Evolutionary conservation across 2,113 vertebrate species (phyloP), one percentile per base, ranked within the genome.

Genomic region (Cephalopterus ornatus): DNA sequence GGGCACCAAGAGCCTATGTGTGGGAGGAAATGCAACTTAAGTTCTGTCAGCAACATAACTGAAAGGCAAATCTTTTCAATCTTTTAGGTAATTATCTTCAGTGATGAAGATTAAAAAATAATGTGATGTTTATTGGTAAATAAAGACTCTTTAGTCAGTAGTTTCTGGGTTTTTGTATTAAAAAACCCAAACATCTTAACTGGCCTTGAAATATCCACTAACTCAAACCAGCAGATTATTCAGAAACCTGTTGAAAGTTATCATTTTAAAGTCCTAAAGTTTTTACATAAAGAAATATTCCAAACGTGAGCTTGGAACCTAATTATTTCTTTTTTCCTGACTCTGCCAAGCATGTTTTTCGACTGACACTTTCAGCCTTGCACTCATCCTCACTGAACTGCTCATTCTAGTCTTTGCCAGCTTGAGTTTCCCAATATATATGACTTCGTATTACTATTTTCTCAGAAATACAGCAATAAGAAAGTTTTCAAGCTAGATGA

Each of bases 111-210:
- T 21, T 65, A 5, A 87, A 85, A 77, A 82, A 65, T 12, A 49
- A 30, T 14, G 5, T 5, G 5, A 33, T 11, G 4, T 21, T 78
- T 61, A 53, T 14, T 58, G 0, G 0, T 28, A 90, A 84, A 81
- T 22, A 47, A 56, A 32, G 18, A 55, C 24, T 8, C 44, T 12
- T 35, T 87, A 58, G 8, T 10, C 12, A 49, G 27, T 23, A 53
- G 22, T 52, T 80, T 76, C 65, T 37, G 58, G 58, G 26, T 14
- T 21, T 87, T 75, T 5, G n/a, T n/a, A n/a, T n/a, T n/a, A n/a
- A n/a, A n/a, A n/a, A n/a, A n/a, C n/a, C 6, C 10, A 41, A 63
- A 22, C 13, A n/a, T 14, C 18, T 68, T 58, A 49, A 47, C 16
- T 53, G 12, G 8, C 19, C 4, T 50, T 79, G 61, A 91, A 79